Percentiles rank a stretch among this genome's conserved stretches.
These are phyloP conservation scores for Agelas oroides DNA, from an alignment of 37 sponge, comb jelly and placozoan species.

Conservation along the genomic window DNA sequence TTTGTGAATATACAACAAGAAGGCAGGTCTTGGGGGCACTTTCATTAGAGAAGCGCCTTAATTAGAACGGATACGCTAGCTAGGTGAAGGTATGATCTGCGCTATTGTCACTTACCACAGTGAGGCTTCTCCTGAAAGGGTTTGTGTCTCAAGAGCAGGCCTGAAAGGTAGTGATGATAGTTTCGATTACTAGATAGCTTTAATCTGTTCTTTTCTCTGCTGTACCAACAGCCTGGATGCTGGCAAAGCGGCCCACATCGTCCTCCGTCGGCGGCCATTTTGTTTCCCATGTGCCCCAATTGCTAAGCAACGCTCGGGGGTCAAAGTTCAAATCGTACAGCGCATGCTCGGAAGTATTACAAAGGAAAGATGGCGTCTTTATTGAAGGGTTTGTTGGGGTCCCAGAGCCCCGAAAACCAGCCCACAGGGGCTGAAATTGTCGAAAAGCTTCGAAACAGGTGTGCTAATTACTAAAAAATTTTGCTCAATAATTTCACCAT, in stretches of 20 bases:
- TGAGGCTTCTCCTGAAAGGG: background rate
- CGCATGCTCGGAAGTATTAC: slow-evolving; percentile 25
- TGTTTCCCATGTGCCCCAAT: slow-evolving; percentile 1
- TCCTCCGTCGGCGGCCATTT: slow-evolving; percentile 21
- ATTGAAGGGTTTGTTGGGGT: slow-evolving; percentile 51
- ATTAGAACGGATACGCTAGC: too few relatives aligned
- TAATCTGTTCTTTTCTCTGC: background rate
- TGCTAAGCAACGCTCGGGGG: background rate
- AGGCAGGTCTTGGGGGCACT: too few relatives aligned
- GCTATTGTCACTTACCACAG: too few relatives aligned
- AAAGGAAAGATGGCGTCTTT: slow-evolving; percentile 54
- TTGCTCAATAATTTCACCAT: background rate
- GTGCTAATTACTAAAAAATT: background rate
- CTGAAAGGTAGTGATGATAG: background rate
- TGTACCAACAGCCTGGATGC: slow-evolving; percentile 68
- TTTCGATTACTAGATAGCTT: background rate
- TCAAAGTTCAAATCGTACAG: background rate
- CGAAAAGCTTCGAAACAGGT: slow-evolving; percentile 62
- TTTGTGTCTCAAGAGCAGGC: slow-evolving; percentile 7
- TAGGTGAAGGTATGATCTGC: too few relatives aligned
- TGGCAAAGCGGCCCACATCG: slow-evolving; percentile 65
- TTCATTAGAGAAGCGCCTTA: too few relatives aligned
- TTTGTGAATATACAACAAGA: too few relatives aligned
- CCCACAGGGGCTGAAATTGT: slow-evolving; percentile 71
- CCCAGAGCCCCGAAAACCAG: slow-evolving; percentile 26